Conservation (phyloP, 92 coral and sea anemone genomes). For the Siderastrea radians region DNA sequence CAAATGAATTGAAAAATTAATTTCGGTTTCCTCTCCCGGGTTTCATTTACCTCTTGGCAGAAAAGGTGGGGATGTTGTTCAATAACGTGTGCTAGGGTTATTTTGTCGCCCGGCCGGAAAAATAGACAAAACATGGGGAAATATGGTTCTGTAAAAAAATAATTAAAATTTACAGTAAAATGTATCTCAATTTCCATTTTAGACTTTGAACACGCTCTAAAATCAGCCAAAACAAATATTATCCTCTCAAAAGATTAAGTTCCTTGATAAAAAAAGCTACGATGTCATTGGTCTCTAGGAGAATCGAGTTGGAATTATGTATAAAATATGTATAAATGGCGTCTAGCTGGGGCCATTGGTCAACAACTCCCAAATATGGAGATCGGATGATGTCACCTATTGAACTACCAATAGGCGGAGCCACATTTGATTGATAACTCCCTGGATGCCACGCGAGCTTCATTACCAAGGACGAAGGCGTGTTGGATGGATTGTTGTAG, state of each 20-base stretch:
- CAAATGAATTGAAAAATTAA: neutral
- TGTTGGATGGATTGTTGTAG: conserved; percentile 19
- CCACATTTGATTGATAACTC: conserved; percentile 52
- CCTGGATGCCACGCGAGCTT: conserved; percentile 48
- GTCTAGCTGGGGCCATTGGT: neutral
- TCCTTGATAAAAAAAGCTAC: neutral
- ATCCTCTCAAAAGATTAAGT: neutral
- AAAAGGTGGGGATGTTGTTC: neutral
- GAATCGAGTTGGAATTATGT: neutral
- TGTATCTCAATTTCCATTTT: neutral
- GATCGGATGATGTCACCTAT: conserved; percentile 58
- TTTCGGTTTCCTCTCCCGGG: neutral
- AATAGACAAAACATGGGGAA: neutral
- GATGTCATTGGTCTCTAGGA: conserved; percentile 3
- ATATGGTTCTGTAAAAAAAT: no score
- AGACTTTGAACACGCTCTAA: neutral
- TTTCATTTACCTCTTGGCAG: neutral
- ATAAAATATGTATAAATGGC: neutral
- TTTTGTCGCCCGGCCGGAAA: neutral
- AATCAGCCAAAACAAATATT: conserved; percentile 1
- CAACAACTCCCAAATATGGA: conserved; percentile 48
- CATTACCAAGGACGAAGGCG: conserved; percentile 24
- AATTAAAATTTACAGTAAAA: no score
- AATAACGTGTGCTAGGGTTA: neutral
- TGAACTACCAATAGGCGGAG: conserved; percentile 67